Evolutionary conservation across 2,888 invertebrate species (phyloP).

Genomic region (Thumatha senex): DNA sequence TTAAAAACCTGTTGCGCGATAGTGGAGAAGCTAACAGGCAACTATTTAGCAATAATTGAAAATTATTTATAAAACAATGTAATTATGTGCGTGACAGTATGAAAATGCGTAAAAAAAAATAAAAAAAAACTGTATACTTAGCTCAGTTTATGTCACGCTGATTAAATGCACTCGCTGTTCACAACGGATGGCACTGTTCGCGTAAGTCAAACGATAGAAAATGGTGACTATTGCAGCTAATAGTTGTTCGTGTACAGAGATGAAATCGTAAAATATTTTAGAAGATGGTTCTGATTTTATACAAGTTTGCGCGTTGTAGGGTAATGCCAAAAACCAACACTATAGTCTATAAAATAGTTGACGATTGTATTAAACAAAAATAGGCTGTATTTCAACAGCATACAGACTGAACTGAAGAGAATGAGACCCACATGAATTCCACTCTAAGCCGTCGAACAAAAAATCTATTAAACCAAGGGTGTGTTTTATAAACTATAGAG

Average conservation of each 20-base stretch:
- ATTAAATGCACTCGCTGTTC: constrained; percentile 14
- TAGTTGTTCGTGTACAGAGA: not conserved
- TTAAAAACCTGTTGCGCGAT: not conserved
- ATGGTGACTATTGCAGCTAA: not conserved
- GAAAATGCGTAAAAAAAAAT: constrained; percentile 13
- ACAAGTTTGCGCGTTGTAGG: too few species aligned
- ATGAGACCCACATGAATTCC: not conserved
- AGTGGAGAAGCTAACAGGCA: not conserved
- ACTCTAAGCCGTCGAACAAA: not conserved
- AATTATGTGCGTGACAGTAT: not conserved
- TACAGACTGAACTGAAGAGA: too few species aligned
- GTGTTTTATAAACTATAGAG: constrained; percentile 8
- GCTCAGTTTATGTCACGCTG: constrained; percentile 9
- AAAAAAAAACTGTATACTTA: constrained; percentile 19
- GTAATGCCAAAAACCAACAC: too few species aligned
- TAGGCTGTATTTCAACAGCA: too few species aligned
- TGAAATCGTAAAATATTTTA: too few species aligned
- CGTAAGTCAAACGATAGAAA: not conserved
- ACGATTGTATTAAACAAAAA: not conserved
- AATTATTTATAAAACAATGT: not conserved
- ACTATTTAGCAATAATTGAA: not conserved
- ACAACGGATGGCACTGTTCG: not conserved
- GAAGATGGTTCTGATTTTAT: too few species aligned
- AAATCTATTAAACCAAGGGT: not conserved
- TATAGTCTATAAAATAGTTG: not conserved